phyloP scores from a whole-genome alignment of 2,797 vertebrate genomes.

The Tragopan temminckii region DNA sequence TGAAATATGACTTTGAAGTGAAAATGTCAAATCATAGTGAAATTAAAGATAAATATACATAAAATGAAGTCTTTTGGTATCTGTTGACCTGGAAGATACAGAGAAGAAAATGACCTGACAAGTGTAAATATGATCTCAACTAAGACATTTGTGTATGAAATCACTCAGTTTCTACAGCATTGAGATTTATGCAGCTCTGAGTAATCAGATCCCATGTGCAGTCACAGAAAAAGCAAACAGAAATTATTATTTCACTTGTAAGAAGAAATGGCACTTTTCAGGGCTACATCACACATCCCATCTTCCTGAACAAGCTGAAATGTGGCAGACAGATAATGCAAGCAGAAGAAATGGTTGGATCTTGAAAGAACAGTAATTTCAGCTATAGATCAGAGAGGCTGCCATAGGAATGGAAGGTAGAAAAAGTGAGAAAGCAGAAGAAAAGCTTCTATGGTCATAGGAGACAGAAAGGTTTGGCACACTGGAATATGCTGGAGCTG shows the following conservation, averaged over 20 bases:
- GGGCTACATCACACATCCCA: neutral
- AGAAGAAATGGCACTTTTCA: neutral
- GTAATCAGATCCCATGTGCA: neutral
- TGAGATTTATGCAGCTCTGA: neutral
- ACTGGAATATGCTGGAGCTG: neutral
- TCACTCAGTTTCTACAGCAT: neutral
- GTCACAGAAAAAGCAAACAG: constrained; percentile 26
- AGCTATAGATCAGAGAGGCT: neutral
- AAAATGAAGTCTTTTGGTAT: neutral
- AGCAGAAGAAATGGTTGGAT: neutral
- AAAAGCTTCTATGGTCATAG: neutral
- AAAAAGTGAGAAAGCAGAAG: neutral
- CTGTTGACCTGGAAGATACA: neutral
- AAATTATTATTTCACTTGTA: constrained; percentile 7
- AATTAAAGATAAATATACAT: neutral
- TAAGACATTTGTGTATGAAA: neutral
- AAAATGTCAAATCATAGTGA: neutral
- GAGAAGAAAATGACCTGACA: neutral
- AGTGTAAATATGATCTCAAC: neutral
- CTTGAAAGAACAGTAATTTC: neutral
- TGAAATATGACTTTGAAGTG: neutral
- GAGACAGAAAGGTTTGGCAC: neutral
- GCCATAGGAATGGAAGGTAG: neutral
- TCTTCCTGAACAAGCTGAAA: constrained; percentile 15
- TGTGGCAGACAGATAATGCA: neutral